Evolutionary conservation across 2,888 invertebrate species (phyloP).

Genomic region (Drosophila falleni): DNA sequence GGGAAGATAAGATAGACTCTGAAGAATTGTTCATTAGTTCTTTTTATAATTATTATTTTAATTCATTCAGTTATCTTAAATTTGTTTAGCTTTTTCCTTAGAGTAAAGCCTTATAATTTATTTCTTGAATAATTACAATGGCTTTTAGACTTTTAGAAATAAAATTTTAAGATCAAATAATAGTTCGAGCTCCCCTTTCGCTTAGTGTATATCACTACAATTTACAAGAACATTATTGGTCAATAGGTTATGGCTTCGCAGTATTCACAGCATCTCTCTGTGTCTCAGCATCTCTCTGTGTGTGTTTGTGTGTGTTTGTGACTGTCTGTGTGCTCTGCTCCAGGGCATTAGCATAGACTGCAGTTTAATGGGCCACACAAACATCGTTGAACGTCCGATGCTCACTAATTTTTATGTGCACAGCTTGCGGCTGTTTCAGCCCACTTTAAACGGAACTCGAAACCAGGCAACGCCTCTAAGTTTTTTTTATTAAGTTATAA

Average conservation of each 20-base stretch:
- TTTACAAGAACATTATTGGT: conserved; percentile 54
- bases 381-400: conserved; percentile 39
- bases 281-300: conserved; percentile 5
- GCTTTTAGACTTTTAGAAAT: no score
- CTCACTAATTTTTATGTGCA: conserved; percentile 71
- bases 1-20: no score
- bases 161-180: no score
- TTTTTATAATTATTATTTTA: no score
- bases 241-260: conserved; percentile 56
- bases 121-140: no score
- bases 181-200: background rate
- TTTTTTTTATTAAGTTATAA: conserved; percentile 76
- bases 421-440: conserved; percentile 56
- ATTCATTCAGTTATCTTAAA: background rate
- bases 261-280: conserved; percentile 19
- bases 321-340: conserved; percentile 26
- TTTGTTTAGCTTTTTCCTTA: background rate
- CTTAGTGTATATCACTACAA: conserved; percentile 41
- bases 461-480: conserved; percentile 53
- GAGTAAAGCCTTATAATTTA: background rate
- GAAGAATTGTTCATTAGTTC: no score
- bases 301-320: conserved; percentile 10
- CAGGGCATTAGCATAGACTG: conserved; percentile 61
- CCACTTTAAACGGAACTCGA: conserved; percentile 76
- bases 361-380: conserved; percentile 65